Evolutionary conservation across 2,888 invertebrate species (phyloP).

Genomic region (Agonum fuliginosum): DNA sequence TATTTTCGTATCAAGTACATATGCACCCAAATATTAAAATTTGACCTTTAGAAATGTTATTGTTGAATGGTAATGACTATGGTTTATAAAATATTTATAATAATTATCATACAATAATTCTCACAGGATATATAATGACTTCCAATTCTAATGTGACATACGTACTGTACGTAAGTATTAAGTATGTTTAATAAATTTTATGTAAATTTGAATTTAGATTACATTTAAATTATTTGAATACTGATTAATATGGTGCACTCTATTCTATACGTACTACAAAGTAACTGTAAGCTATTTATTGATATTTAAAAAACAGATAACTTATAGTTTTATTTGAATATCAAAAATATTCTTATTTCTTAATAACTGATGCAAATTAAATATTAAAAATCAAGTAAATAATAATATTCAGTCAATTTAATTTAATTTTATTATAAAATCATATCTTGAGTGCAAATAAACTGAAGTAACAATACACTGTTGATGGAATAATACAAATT

Average conservation of each 20-base stretch:
- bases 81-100: conserved; percentile 33
- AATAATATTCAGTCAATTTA: too few species aligned
- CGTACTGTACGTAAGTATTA: too few species aligned
- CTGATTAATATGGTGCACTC: neutral
- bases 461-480: neutral
- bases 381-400: neutral
- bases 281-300: too few species aligned
- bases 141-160: conserved; percentile 32
- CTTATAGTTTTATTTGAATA: neutral
- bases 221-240: neutral
- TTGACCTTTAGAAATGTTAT: conserved; percentile 18
- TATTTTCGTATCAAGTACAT: neutral
- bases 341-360: neutral
- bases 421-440: too few species aligned
- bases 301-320: too few species aligned
- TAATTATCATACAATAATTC: conserved; percentile 53
- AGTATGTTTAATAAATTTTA: conserved; percentile 6
- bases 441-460: neutral
- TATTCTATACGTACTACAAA: too few species aligned
- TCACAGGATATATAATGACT: conserved; percentile 53
- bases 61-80: conserved; percentile 3
- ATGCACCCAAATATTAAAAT: neutral
- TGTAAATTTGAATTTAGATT: neutral
- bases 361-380: neutral
- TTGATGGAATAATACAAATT: conserved; percentile 10